These are phyloP conservation scores for Bombus difficillimus DNA, from an alignment of 1,140 invertebrate species.

Conservation along the genomic window DNA sequence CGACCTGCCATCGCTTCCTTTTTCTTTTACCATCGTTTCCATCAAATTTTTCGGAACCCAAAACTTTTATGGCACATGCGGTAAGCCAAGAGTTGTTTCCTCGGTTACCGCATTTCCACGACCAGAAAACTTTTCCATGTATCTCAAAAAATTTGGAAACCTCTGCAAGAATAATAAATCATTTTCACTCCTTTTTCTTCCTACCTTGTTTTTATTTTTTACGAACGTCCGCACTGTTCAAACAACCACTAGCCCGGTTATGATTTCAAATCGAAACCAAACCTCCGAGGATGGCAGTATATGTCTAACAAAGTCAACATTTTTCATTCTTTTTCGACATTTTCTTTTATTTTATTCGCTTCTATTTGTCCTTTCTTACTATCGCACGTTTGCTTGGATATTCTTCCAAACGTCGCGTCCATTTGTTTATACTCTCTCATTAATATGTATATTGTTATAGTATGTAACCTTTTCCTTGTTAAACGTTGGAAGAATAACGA, in stretches of 20 bases:
- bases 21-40: not conserved
- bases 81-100: constrained; percentile 50
- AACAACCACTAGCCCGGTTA: constrained; percentile 8
- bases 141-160: constrained; percentile 4
- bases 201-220: constrained; percentile 20
- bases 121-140: not conserved
- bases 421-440: too few species aligned
- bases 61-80: constrained; percentile 53
- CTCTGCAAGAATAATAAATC: constrained; percentile 21
- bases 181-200: not conserved
- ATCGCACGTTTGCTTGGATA: too few species aligned
- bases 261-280: not conserved
- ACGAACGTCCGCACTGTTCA: not conserved
- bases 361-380: too few species aligned
- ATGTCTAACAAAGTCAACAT: too few species aligned
- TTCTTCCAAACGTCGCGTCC: too few species aligned
- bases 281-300: too few species aligned
- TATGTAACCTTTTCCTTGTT: too few species aligned
- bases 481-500: too few species aligned
- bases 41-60: constrained; percentile 9
- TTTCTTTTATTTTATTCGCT: too few species aligned
- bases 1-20: not conserved
- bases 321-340: too few species aligned
- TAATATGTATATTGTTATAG: too few species aligned
- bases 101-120: constrained; percentile 22